Percentiles rank a stretch among this genome's conserved stretches.
These are phyloP conservation scores for Apostichopus leukothele DNA, from an alignment of 53 echinoderm and acorn worm species.

Conservation along the genomic window DNA sequence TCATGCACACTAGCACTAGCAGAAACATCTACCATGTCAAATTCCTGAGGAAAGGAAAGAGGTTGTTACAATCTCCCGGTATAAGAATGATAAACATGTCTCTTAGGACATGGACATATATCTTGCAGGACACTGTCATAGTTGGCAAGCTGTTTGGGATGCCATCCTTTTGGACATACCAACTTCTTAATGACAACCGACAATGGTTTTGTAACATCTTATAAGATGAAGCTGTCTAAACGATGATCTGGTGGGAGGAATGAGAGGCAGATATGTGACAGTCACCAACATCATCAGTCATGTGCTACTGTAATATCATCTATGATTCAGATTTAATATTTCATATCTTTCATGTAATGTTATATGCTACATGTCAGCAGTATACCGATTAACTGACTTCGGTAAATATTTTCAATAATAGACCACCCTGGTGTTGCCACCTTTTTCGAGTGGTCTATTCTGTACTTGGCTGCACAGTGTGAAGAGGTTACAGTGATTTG, in stretches of 20 bases:
- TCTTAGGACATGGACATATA: too few relatives aligned
- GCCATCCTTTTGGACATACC: too few relatives aligned
- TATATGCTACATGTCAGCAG: neutral
- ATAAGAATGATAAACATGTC: neutral
- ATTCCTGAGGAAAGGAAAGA: neutral
- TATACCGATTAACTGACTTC: neutral
- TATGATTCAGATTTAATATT: neutral
- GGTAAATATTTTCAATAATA: constrained; percentile 36
- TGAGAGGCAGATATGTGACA: neutral
- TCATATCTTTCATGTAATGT: neutral
- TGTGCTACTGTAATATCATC: neutral
- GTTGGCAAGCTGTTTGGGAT: too few relatives aligned
- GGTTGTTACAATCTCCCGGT: neutral
- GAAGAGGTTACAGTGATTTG: constrained; percentile 33
- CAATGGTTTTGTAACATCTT: too few relatives aligned
- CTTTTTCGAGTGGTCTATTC: neutral
- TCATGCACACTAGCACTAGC: too few relatives aligned
- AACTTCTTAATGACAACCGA: too few relatives aligned
- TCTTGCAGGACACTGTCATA: too few relatives aligned
- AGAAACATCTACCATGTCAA: neutral
- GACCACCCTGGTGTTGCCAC: constrained; percentile 37
- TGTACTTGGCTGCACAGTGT: neutral
- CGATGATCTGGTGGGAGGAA: neutral
- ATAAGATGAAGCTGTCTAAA: neutral
- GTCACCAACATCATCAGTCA: neutral